Percentiles rank a stretch among this genome's conserved stretches.
Evolutionary conservation across 2,888 invertebrate species (phyloP).

Genomic region (Heliconius charithonia): DNA sequence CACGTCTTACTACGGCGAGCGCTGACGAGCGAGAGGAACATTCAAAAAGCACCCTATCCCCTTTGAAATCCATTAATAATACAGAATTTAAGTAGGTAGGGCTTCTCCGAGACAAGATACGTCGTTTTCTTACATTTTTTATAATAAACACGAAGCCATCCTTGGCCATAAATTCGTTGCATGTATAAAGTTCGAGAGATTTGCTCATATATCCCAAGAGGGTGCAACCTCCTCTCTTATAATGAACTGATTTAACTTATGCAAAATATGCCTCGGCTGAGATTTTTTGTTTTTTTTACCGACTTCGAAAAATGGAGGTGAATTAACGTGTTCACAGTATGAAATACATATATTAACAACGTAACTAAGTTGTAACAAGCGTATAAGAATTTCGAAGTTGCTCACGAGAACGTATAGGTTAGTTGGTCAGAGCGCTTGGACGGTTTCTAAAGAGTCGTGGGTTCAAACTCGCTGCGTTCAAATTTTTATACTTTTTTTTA

Average conservation of each 20-base stretch:
- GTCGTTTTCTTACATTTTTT: conserved; percentile 34
- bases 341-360: too few relatives aligned
- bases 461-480: too few relatives aligned
- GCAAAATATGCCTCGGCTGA: conserved; percentile 11
- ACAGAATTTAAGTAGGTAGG: background rate
- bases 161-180: conserved; percentile 35
- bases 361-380: too few relatives aligned
- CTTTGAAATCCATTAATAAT: conserved; percentile 6
- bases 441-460: too few relatives aligned
- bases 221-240: conserved; percentile 15
- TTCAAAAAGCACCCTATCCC: background rate
- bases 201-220: conserved; percentile 29
- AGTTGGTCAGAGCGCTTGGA: too few relatives aligned
- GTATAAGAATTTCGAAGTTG: too few relatives aligned
- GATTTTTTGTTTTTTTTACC: background rate
- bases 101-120: conserved; percentile 10
- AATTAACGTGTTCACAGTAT: background rate
- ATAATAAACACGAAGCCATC: conserved; percentile 36
- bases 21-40: too few relatives aligned
- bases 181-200: conserved; percentile 36
- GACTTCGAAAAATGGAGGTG: background rate
- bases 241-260: conserved; percentile 24
- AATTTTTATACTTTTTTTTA: too few relatives aligned
- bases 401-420: too few relatives aligned
- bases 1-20: too few relatives aligned